phyloP scores from a whole-genome alignment of 2,888 invertebrate genomes.

The Synergus umbraculus region DNA sequence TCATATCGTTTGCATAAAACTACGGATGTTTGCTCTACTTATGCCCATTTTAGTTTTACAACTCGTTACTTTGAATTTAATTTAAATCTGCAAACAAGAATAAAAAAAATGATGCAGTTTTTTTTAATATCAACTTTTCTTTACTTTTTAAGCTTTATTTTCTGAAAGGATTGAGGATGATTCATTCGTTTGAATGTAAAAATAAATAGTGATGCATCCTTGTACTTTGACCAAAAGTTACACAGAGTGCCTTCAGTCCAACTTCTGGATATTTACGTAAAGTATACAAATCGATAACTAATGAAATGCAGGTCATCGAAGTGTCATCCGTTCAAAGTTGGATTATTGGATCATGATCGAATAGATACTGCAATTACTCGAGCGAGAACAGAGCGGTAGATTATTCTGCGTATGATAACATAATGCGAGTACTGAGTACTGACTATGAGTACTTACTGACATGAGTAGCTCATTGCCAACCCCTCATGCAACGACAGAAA shows the following conservation, averaged over 20 bases:
- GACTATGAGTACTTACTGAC: not conserved
- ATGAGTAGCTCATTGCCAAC: constrained; percentile 23
- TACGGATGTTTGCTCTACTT: constrained; percentile 39
- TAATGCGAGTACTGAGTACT: not conserved
- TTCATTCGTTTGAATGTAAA: not conserved
- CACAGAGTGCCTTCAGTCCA: not conserved
- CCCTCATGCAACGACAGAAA: constrained; percentile 4
- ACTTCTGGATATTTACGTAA: constrained; percentile 20
- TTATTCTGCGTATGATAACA: constrained; percentile 37
- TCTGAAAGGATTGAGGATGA: not conserved
- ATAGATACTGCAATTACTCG: constrained; percentile 31
- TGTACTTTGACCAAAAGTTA: constrained; percentile 45
- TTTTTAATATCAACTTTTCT: too few species aligned
- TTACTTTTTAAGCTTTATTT: not conserved
- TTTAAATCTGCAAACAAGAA: not conserved
- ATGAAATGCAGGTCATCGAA: constrained; percentile 49
- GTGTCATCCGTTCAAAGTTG: constrained; percentile 46
- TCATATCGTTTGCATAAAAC: constrained; percentile 39
- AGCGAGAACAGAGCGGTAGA: constrained; percentile 24
- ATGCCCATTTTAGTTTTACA: constrained; percentile 1
- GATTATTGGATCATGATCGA: constrained; percentile 34
- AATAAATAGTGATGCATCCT: constrained; percentile 36
- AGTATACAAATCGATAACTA: constrained; percentile 43
- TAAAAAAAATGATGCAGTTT: not conserved
- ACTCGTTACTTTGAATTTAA: not conserved